A percentile compares a stretch with the other conserved stretches of the same genome.
Evolutionary conservation across 2,797 vertebrate genomes (phyloP).

Genomic region (Parauchenoglanis ngamensis): DNA sequence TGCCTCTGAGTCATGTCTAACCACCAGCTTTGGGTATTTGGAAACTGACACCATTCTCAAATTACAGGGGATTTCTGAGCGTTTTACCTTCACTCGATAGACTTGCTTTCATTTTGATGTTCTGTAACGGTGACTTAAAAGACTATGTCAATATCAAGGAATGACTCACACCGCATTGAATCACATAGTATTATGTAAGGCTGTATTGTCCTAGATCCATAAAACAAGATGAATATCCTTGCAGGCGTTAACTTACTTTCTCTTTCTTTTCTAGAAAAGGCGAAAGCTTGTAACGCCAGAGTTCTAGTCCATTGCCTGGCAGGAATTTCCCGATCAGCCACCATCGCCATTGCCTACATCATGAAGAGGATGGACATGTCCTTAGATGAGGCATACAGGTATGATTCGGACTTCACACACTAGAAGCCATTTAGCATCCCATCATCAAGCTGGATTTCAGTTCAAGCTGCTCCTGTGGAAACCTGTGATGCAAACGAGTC

Average conservation of each 20-base stretch:
- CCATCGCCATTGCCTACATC: conserved; percentile 96
- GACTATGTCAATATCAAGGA: not conserved
- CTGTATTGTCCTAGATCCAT: not conserved
- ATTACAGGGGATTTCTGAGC: not conserved
- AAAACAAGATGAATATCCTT: not conserved
- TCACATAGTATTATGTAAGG: not conserved
- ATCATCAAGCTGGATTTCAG: not conserved
- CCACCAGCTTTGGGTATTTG: not conserved
- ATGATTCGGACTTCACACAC: conserved; percentile 9
- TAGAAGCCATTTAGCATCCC: not conserved
- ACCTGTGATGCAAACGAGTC: not conserved
- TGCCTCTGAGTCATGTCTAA: not conserved
- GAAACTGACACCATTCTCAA: not conserved
- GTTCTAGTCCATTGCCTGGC: conserved; percentile 98
- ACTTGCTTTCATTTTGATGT: conserved; percentile 12
- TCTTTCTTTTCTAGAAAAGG: conserved; percentile 80
- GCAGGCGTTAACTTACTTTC: conserved; percentile 22
- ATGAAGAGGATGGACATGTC: conserved; percentile 99
- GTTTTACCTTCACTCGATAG: not conserved
- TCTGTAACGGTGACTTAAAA: not conserved
- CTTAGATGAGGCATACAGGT: conserved; percentile 97
- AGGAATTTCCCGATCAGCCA: conserved; percentile 94
- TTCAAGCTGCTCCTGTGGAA: conserved; percentile 2
- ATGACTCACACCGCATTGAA: not conserved
- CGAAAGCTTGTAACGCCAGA: conserved; percentile 87